Base-by-base conservation (phyloP, 1,140 invertebrate genomes). In the Pentalonia nigronervosa region DNA sequence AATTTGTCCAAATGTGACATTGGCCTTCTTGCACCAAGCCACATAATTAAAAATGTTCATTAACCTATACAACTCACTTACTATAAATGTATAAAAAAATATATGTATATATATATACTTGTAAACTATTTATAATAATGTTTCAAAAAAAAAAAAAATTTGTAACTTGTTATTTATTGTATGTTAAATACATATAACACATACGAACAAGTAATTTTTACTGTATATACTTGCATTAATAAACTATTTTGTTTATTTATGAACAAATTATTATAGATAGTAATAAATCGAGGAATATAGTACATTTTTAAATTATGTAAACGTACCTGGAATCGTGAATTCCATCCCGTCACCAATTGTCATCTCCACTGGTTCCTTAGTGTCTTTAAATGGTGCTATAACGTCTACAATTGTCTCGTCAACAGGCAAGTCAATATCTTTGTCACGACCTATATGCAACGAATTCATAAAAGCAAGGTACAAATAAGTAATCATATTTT, bases 311-410 rank as follows among this genome's bases (percentile, higher is more conserved):
- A 67, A 76, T 76, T 7, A n/a, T 34, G 6, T n/a, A 6, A n/a
- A 60, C 94, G 95, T 96, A 97, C 97, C 98, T 95, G 98, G 97
- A 96, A 98, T 98, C 8, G 97, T 98, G 94, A 98, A 98, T 95
- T 98, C 98, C 97, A 98, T 98, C 86, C 98, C 98, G 95, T 98
- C 98, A 20, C 98, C 97, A 94, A 98, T 98, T 50, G 97, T 97
- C 94, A 98, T 97, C 96, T 98, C 98, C 91, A 98, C 96, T 95
- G 98, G 97, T 94, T 97, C 97, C 95, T 98, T 98, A 95, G 98
- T 98, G 94, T 98, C 97, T 95, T 97, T 96, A 81, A 60, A 83
- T 95, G 97, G 97, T 94, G 98, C 96, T 94, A 98, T 97, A 50
- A 97, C 97, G 95, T 98, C 98, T 91, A 97, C 97, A 94, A 98